A percentile compares a stretch with the other conserved stretches of the same genome.
Conservation (phyloP, 2,113 vertebrate genomes). For the Ciconia stormi region DNA sequence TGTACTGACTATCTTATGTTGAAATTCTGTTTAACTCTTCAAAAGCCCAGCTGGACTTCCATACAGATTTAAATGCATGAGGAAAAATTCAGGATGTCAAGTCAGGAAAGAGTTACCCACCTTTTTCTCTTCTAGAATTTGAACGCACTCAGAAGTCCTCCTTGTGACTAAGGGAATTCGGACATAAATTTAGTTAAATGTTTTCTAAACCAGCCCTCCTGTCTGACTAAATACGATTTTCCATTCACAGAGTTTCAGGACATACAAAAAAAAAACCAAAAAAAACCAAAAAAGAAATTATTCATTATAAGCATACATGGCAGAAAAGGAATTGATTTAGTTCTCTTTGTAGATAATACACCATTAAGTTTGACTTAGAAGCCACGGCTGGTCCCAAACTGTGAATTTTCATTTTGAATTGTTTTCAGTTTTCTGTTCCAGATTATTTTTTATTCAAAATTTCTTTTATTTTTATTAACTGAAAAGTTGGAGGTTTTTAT, state of each 20-base stretch:
- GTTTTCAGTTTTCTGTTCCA: neutral
- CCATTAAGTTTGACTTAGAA: neutral
- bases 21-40: neutral
- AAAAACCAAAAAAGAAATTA: no score
- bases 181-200: neutral
- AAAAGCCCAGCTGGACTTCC: neutral
- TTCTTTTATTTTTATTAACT: neutral
- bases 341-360: neutral
- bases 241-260: neutral
- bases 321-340: neutral
- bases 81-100: neutral
- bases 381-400: neutral
- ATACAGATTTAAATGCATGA: neutral
- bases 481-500: neutral
- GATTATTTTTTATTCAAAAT: neutral
- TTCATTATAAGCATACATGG: neutral
- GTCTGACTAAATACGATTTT: neutral
- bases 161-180: neutral
- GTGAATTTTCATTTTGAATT: neutral
- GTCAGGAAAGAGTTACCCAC: neutral
- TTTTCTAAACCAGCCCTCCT: neutral
- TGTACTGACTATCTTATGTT: neutral
- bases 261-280: neutral
- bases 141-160: neutral
- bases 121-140: neutral